Conservation (phyloP, 2,113 vertebrate species). For the Poeciliopsis occidentalis region DNA sequence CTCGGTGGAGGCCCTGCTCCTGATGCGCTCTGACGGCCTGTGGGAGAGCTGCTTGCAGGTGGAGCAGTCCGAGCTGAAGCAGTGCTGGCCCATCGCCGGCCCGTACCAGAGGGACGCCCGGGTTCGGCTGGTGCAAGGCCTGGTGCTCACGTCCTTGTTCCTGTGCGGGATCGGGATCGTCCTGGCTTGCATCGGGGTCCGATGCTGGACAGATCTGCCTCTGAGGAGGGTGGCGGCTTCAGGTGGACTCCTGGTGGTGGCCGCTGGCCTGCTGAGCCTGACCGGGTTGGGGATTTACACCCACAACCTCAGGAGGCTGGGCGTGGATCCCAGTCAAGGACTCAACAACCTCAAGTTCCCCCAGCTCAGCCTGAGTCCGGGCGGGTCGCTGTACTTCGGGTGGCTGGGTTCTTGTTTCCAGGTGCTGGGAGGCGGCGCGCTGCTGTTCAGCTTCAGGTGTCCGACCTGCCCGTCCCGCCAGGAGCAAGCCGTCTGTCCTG, state of each 20-base stretch:
- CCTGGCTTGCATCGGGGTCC: constrained; percentile 79
- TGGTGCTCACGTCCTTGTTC: constrained; percentile 79
- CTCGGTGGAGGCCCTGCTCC: constrained; percentile 56
- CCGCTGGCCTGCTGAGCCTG: constrained; percentile 77
- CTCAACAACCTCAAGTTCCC: constrained; percentile 47
- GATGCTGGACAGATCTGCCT: constrained; percentile 82
- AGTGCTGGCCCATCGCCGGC: constrained; percentile 81
- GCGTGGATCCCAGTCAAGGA: constrained; percentile 40
- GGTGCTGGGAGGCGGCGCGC: constrained; percentile 74
- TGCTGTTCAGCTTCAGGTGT: constrained; percentile 77
- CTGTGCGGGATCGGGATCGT: constrained; percentile 80
- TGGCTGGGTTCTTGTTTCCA: constrained; percentile 81
- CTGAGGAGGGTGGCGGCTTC: constrained; percentile 76
- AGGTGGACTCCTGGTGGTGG: constrained; percentile 77
- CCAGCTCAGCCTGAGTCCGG: constrained; percentile 65
- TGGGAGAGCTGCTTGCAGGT: constrained; percentile 85
- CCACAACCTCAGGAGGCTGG: constrained; percentile 70
- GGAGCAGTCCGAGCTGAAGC: constrained; percentile 77
- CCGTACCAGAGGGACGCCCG: constrained; percentile 72
- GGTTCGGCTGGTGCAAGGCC: constrained; percentile 73
- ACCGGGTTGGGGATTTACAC: constrained; percentile 77
- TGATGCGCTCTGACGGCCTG: constrained; percentile 78
- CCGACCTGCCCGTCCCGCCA: constrained; percentile 55
- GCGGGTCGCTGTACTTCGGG: constrained; percentile 81
- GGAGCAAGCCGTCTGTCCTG: constrained; percentile 53